Conservation (phyloP, 53 echinoderm and acorn worm species). For the Holothuria scabra region DNA sequence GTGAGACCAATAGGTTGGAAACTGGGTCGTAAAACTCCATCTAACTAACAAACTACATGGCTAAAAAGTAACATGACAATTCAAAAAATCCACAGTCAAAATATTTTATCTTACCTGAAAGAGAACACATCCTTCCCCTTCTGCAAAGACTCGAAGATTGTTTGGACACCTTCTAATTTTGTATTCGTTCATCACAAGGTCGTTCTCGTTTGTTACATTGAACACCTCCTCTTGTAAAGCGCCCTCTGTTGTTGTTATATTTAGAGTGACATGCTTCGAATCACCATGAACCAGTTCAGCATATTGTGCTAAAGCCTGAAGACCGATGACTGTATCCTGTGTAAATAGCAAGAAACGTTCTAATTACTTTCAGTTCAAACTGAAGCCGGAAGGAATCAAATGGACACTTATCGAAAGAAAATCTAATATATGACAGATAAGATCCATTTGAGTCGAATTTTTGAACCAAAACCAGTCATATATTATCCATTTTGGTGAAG, state of each 20-base stretch:
- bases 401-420: too few relatives aligned
- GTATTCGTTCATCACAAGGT: conserved; percentile 73
- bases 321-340: conserved; percentile 94
- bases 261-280: neutral
- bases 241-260: neutral
- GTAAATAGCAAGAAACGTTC: neutral
- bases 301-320: conserved; percentile 78
- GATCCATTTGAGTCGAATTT: too few relatives aligned
- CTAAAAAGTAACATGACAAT: too few relatives aligned
- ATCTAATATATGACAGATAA: too few relatives aligned
- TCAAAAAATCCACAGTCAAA: too few relatives aligned
- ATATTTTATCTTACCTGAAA: conserved; percentile 67
- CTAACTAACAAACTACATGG: too few relatives aligned
- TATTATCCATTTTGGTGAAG: too few relatives aligned
- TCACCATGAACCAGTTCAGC: conserved; percentile 63
- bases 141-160: conserved; percentile 56
- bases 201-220: conserved; percentile 55
- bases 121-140: conserved; percentile 84
- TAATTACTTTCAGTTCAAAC: too few relatives aligned
- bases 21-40: too few relatives aligned
- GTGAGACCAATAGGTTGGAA: too few relatives aligned
- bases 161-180: conserved; percentile 68
- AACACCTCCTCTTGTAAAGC: neutral
- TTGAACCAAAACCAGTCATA: too few relatives aligned
- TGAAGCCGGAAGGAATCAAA: too few relatives aligned